Evolutionary conservation across 1,140 invertebrate species (phyloP).

Genomic region (Caerostris darwini): DNA sequence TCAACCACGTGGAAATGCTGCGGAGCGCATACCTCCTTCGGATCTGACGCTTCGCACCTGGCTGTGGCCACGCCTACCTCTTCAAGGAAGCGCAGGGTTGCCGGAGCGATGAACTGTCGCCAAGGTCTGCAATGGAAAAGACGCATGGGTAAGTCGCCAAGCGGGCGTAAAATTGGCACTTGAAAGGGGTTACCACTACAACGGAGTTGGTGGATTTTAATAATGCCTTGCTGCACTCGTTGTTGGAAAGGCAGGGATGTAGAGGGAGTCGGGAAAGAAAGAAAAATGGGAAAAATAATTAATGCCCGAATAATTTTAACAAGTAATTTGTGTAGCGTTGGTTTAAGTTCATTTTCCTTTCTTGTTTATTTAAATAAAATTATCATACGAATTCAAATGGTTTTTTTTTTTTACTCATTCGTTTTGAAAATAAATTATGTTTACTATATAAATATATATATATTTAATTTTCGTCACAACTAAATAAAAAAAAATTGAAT

Average conservation of each 20-base stretch:
- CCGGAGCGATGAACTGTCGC: conserved; percentile 55
- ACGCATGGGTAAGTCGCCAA: conserved; percentile 62
- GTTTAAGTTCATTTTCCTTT: no score
- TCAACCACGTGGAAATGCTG: conserved; percentile 68
- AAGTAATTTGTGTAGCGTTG: no score
- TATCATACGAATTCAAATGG: no score
- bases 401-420: no score
- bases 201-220: conserved; percentile 1
- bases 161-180: conserved; percentile 64
- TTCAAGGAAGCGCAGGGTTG: conserved; percentile 26
- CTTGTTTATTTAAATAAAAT: no score
- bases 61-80: conserved; percentile 62
- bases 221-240: neutral
- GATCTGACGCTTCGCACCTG: conserved; percentile 61
- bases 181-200: conserved; percentile 46
- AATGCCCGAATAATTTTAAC: conserved; percentile 12
- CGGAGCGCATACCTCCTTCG: conserved; percentile 50
- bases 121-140: conserved; percentile 53
- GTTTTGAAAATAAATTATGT: no score
- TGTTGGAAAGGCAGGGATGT: conserved; percentile 12
- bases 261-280: neutral
- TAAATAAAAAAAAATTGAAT: no score
- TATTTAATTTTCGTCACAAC: no score
- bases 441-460: no score
- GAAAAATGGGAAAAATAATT: conserved; percentile 60